Percentiles rank a stretch among this genome's conserved stretches.
phyloP scores from a whole-genome alignment of 2,797 vertebrate species.

The Xenentodon cancila region DNA sequence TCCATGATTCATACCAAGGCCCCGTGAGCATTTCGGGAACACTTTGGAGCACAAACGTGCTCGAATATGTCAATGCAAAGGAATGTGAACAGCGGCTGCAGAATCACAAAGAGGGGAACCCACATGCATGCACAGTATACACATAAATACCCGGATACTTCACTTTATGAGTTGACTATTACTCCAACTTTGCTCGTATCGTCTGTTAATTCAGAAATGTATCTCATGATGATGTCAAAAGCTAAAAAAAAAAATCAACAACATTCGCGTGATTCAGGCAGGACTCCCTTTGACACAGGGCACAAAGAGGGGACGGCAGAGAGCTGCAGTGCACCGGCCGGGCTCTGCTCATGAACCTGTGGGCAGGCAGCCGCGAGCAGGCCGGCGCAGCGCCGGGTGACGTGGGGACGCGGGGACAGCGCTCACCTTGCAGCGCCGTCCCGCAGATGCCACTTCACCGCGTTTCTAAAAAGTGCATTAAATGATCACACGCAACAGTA shows the following conservation, averaged over 20 bases:
- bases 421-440: constrained; percentile 53
- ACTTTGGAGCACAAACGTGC: not conserved
- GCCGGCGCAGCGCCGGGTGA: not conserved
- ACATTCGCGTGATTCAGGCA: not conserved
- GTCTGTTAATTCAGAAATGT: too few species aligned
- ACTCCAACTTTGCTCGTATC: too few species aligned
- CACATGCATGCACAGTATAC: not conserved
- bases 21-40: not conserved
- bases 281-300: not conserved
- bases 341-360: not conserved
- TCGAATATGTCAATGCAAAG: not conserved
- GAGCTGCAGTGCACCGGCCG: too few species aligned
- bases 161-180: too few species aligned
- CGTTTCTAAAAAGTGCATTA: not conserved
- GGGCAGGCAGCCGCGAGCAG: not conserved
- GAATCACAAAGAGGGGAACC: not conserved
- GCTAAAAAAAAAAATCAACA: too few species aligned
- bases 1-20: not conserved
- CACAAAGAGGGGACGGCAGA: not conserved
- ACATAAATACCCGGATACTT: not conserved
- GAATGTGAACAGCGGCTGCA: not conserved
- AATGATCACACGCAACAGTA: not conserved
- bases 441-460: not conserved
- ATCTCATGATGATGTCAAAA: too few species aligned
- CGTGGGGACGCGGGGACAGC: constrained; percentile 72